Percentiles rank a stretch among this genome's conserved stretches.
Evolutionary conservation across 2,888 invertebrate genomes (phyloP).

Genomic region (Catocala fraxini): DNA sequence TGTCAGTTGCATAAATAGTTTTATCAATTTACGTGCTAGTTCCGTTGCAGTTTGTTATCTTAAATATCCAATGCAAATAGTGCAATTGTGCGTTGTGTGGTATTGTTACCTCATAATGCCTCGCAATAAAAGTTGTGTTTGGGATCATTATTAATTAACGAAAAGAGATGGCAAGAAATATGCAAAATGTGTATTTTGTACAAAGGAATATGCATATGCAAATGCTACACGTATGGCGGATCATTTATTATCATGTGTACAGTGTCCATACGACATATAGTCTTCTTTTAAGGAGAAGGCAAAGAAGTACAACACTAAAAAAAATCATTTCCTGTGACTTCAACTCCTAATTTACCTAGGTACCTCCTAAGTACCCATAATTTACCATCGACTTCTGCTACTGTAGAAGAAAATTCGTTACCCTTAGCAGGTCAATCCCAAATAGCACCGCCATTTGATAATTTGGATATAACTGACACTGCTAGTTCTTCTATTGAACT

Average conservation of each 20-base stretch:
- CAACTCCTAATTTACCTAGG: no score
- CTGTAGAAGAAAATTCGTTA: no score
- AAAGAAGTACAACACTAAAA: no score
- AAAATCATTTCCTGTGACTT: no score
- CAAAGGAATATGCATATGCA: slow-evolving; percentile 19
- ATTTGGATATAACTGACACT: no score
- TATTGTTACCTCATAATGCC: not conserved
- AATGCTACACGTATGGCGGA: slow-evolving; percentile 19
- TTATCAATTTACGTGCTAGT: not conserved
- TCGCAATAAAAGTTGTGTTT: slow-evolving; percentile 5
- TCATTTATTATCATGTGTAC: slow-evolving; percentile 13
- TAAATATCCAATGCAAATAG: slow-evolving; percentile 2
- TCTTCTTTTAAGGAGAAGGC: not conserved
- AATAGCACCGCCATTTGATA: no score
- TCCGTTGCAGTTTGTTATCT: slow-evolving; percentile 2
- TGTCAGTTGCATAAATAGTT: not conserved
- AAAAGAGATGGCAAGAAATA: slow-evolving; percentile 14
- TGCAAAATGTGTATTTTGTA: slow-evolving; percentile 19
- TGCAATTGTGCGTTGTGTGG: not conserved
- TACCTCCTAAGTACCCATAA: no score
- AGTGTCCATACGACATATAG: slow-evolving; percentile 2
- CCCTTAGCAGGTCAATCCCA: no score
- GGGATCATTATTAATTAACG: slow-evolving; percentile 4
- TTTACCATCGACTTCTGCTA: no score
- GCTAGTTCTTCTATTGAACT: no score